Conservation (phyloP, 2,113 vertebrate species). For the Shinisaurus crocodilurus region DNA sequence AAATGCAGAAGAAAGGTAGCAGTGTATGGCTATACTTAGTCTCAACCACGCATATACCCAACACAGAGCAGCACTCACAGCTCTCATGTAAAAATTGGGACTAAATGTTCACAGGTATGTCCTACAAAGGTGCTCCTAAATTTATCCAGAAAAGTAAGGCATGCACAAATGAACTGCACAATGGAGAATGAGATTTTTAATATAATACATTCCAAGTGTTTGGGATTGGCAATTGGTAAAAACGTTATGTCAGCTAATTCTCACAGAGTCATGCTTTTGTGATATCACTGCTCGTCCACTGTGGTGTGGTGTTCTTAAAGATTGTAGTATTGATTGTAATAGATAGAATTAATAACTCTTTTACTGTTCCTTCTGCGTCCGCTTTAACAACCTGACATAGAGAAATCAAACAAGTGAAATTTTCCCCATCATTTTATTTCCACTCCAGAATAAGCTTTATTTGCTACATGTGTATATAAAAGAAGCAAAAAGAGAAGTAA, state of each 20-base stretch:
- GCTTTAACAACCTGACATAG: neutral
- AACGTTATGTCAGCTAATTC: neutral
- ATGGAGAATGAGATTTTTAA: neutral
- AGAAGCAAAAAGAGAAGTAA: neutral
- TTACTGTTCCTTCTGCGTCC: neutral
- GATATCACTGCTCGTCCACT: neutral
- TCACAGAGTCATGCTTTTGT: neutral
- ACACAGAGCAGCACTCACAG: neutral
- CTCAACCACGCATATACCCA: neutral
- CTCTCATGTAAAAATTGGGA: neutral
- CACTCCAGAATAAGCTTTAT: neutral
- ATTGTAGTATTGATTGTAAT: neutral
- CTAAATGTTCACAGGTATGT: neutral
- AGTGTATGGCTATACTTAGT: neutral
- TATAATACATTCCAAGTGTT: neutral
- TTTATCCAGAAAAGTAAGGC: neutral
- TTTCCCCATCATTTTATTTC: neutral
- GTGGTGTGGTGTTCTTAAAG: neutral
- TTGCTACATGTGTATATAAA: neutral
- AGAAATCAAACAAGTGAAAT: neutral
- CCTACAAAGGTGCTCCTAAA: neutral
- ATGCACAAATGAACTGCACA: neutral
- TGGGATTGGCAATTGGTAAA: neutral
- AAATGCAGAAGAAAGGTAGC: neutral
- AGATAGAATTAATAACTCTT: neutral